Conservation (phyloP, 2,888 invertebrate species). For the Orthosia incerta region DNA sequence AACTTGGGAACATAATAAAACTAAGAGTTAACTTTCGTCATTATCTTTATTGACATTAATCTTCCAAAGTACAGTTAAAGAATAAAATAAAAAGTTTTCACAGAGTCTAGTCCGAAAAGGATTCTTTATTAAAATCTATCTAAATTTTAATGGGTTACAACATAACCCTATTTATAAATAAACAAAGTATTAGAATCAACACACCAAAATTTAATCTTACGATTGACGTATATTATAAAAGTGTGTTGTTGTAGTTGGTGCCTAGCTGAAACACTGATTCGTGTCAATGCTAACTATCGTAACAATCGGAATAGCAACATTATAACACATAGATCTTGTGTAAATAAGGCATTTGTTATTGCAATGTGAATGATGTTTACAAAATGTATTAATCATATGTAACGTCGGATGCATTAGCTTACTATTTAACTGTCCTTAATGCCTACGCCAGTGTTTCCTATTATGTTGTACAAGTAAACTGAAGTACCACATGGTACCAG, state of each 20-base stretch:
- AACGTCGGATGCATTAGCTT: constrained; percentile 44
- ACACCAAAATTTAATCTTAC: constrained; percentile 68
- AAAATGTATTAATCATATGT: constrained; percentile 37
- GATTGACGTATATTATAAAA: constrained; percentile 45
- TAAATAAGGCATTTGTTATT: constrained; percentile 53
- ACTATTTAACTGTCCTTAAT: constrained; percentile 54
- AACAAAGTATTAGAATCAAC: constrained; percentile 69
- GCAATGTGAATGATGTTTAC: constrained; percentile 31
- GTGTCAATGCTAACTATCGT: constrained; percentile 22
- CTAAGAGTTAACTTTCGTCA: constrained; percentile 65
- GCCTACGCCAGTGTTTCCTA: constrained; percentile 43
- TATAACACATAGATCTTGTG: constrained; percentile 18
- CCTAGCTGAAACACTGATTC: constrained; percentile 46
- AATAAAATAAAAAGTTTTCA: constrained; percentile 78
- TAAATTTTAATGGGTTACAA: constrained; percentile 67
- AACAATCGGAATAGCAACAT: constrained; percentile 18
- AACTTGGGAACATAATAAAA: constrained; percentile 11
- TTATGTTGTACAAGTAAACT: constrained; percentile 37
- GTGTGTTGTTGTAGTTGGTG: constrained; percentile 49
- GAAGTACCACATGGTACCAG: constrained; percentile 36
- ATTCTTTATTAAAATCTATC: constrained; percentile 75
- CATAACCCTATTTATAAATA: constrained; percentile 67
- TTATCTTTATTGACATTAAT: constrained; percentile 85
- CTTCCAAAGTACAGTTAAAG: constrained; percentile 81
- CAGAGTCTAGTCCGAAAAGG: constrained; percentile 66